A percentile compares a stretch with the other conserved stretches of the same genome.
Conservation (phyloP, 2,888 invertebrate genomes). For the Ophioninae sp. region DNA sequence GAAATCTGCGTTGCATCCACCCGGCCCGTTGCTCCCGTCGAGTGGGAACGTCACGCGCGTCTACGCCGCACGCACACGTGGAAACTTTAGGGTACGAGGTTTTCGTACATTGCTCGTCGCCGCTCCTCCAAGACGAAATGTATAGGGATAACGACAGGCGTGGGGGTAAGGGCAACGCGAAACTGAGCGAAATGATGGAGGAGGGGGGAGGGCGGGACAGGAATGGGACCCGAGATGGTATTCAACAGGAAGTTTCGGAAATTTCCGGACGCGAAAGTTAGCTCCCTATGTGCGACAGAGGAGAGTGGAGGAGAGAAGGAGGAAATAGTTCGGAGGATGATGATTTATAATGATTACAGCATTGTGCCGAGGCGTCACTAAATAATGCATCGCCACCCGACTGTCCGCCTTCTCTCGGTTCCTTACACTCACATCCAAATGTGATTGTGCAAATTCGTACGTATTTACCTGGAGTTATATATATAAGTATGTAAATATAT, state of each 20-base stretch:
- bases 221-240: slow-evolving; percentile 53
- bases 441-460: slow-evolving; percentile 5
- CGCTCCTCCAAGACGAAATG: background rate
- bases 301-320: slow-evolving; percentile 64
- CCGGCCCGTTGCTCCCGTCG: background rate
- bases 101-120: background rate
- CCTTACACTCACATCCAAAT: slow-evolving; percentile 1
- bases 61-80: background rate
- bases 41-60: background rate
- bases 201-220: slow-evolving; percentile 35
- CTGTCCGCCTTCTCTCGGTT: slow-evolving; percentile 46
- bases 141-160: background rate
- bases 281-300: slow-evolving; percentile 44
- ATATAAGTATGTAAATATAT: no score
- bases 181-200: background rate
- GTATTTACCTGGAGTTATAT: background rate
- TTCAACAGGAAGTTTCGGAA: slow-evolving; percentile 72
- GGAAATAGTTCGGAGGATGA: slow-evolving; percentile 64
- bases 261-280: slow-evolving; percentile 67
- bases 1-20: slow-evolving; percentile 34
- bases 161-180: slow-evolving; percentile 9
- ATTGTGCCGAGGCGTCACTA: slow-evolving; percentile 73
- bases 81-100: slow-evolving; percentile 18
- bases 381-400: slow-evolving; percentile 72
- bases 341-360: slow-evolving; percentile 77